Evolutionary conservation across 2,888 invertebrate genomes (phyloP), one percentile per base, ranked within the genome.

Genomic region (Eulithis testata): DNA sequence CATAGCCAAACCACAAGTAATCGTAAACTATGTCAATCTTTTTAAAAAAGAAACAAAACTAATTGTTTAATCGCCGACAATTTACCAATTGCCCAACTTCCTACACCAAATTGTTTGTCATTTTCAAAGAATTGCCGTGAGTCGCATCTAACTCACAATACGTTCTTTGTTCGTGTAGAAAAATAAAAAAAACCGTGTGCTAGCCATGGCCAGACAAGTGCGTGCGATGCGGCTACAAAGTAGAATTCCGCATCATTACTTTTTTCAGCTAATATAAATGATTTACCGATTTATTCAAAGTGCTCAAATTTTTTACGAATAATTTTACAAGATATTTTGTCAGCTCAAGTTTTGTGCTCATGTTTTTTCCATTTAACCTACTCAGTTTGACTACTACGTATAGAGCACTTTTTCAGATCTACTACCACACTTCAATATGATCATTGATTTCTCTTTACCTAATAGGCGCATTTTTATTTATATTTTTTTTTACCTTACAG

Each of bases 21-120:
- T 66, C 59, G 51, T 77, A 81, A 77, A 78, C 60, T 64, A 74
- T 75, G 75, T 68, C 73, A 68, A 66, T 67, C 69, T 73, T 75
- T 68, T 66, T 73, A 69, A 71, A 72, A 77, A 78, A 76, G 76
- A 67, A 68, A 69, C 62, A 66, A 65, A 67, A 54, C 76, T 80
- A 78, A 84, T 89, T 89, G 83, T 85, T 83, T 89, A 89, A 91
- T 88, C 80, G 83, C 59, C 64, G 60, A 55, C 84, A 83, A 75
- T 82, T 79, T 76, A 77, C 76, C 79, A 78, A 80, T 82, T 80
- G 70, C 59, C 67, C 67, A 64, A 73, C 73, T 84, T 83, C 76
- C 73, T 74, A 68, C 71, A 79, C 75, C 66, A 78, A 79, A 80
- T 84, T 81, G 78, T 76, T 81, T 76, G 75, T 74, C 71, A 77